phyloP scores from a whole-genome alignment of 2,113 vertebrate genomes.

The Pelecanoides urinatrix region DNA sequence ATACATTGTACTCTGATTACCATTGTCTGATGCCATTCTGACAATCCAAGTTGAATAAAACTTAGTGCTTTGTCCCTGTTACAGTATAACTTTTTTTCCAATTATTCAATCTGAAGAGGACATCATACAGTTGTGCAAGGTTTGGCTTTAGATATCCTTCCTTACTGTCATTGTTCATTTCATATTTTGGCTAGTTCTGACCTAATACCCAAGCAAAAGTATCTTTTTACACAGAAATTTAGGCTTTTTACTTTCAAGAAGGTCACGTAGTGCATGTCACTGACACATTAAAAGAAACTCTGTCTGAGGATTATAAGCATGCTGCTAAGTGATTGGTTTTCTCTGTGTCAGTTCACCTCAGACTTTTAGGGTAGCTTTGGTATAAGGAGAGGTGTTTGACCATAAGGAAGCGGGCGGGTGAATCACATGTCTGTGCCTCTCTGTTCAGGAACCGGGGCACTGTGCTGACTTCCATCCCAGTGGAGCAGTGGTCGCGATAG shows the following conservation, averaged over 20 bases:
- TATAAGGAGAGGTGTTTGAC: neutral
- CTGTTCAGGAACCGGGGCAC: conserved; percentile 90
- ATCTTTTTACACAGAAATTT: neutral
- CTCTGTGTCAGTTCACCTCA: neutral
- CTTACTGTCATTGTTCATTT: neutral
- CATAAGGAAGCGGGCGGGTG: fast-evolving
- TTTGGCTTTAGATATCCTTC: neutral
- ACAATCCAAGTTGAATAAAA: neutral
- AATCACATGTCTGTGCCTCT: neutral
- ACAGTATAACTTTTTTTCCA: neutral
- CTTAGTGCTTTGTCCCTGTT: neutral
- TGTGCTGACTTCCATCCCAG: conserved; percentile 98
- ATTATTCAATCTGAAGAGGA: neutral
- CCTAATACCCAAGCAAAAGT: neutral
- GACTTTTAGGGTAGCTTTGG: neutral
- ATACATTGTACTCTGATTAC: neutral
- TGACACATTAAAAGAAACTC: neutral
- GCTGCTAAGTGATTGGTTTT: neutral
- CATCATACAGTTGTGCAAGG: neutral
- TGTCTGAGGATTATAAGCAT: neutral
- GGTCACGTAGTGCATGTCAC: neutral
- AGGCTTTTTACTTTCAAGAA: neutral
- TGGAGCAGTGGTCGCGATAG: conserved; percentile 92
- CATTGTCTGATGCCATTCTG: neutral
- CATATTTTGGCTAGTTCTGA: neutral